phyloP scores from a whole-genome alignment of 2,888 invertebrate species.

The Lochmaea capreae region DNA sequence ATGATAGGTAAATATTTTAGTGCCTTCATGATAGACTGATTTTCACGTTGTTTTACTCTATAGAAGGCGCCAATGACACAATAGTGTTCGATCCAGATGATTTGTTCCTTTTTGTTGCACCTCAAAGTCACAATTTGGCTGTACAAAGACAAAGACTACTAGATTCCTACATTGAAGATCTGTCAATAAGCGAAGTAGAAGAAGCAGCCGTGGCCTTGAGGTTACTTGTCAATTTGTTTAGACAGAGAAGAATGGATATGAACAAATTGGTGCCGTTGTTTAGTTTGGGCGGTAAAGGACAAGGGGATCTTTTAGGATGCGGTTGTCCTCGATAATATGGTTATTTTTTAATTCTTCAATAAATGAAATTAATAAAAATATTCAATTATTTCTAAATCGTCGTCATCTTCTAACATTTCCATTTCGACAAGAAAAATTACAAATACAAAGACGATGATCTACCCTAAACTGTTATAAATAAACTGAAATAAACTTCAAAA shows the following conservation, averaged over 20 bases:
- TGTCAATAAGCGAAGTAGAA: constrained; percentile 13
- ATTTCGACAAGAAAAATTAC: too few species aligned
- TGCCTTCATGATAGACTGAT: neutral
- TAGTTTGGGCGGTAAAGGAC: neutral
- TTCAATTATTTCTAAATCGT: too few species aligned
- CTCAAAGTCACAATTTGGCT: constrained; percentile 12
- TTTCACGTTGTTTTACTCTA: neutral
- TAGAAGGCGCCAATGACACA: neutral
- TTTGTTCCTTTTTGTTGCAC: constrained; percentile 3
- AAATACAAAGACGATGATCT: too few species aligned
- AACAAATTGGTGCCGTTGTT: constrained; percentile 14
- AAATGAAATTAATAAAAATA: neutral
- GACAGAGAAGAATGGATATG: constrained; percentile 20
- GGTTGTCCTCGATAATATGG: neutral
- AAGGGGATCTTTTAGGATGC: neutral
- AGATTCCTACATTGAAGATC: constrained; percentile 12
- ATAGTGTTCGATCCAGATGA: constrained; percentile 13
- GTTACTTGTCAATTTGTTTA: constrained; percentile 7
- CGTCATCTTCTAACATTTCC: too few species aligned
- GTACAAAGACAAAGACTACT: constrained; percentile 14
- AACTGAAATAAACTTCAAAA: too few species aligned
- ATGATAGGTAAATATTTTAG: neutral
- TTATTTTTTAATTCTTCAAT: neutral
- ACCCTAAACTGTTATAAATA: too few species aligned
- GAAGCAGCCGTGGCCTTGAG: constrained; percentile 15